Base-by-base conservation (phyloP, 2,888 invertebrate species). In the Troilus luridus region DNA sequence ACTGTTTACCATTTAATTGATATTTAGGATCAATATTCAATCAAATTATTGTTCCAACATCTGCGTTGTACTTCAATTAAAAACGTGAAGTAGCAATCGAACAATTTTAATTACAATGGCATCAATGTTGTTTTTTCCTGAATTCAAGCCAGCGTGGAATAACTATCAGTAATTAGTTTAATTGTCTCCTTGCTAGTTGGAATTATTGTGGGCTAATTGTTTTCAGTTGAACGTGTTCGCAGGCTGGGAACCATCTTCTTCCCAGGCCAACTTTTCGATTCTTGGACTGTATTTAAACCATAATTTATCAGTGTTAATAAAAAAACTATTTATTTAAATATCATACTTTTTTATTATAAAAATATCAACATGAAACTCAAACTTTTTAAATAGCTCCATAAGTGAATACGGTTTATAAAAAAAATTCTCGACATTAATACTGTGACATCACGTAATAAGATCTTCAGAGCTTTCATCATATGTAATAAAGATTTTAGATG, bases 201-300 rank as follows among this genome's bases (percentile, higher is more conserved):
- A 41, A 19, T 41, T 77, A 41, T 77, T 77, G 72, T 77, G 72
- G 72, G 72, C 41, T 77, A 77, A 77, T 77, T 77, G 67, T 67
- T 67, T 67, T 60, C 24, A 14, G 72, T 41, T 41, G 27, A 77
- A 77, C 41, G 19, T 8, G 72, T 77, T 77, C 72, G 72, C 72
- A 77, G 72, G 72, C 27, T 77, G 72, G 72, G 72, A 77, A 77
- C 27, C 41, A 77, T 41, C 19, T 17, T 19, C 72, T 77, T 77
- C 72, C 72, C 41, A 77, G 27, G 72, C 72, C 7, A 8, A n/a
- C 41, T 3, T 77, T 77, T 41, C 41, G 27, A 77, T 77, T 27
- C 27, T 77, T 41, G 17, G 27, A 19, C 72, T 41, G 59, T 59
- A 24, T 77, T 77, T 19, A 77, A 17, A 41, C 17, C 27, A 77